Conservation (phyloP, 2,113 vertebrate species). For the Albula glossodonta region DNA sequence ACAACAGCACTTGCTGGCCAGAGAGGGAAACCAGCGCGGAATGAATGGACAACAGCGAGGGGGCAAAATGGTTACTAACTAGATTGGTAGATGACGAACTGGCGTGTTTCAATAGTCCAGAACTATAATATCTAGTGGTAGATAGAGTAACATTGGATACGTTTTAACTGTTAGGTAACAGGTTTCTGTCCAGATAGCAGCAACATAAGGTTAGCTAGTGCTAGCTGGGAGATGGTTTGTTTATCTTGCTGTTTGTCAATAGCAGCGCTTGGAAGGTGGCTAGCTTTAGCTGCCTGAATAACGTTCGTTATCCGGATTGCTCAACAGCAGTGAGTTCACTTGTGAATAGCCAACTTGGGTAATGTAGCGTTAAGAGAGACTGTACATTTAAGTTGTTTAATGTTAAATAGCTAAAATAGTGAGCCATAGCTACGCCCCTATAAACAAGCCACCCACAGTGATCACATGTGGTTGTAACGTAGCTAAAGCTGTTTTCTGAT, state of each 20-base stretch:
- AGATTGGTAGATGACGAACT: background rate
- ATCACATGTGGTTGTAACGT: background rate
- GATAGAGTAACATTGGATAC: background rate
- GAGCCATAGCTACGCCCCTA: background rate
- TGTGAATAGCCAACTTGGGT: background rate
- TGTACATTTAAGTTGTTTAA: background rate
- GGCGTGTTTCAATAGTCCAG: background rate
- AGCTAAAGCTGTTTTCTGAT: background rate
- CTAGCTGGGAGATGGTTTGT: background rate
- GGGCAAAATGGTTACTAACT: background rate
- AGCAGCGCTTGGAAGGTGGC: background rate
- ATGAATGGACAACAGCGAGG: slow-evolving; percentile 9
- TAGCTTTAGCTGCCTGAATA: background rate
- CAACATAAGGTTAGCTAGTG: background rate
- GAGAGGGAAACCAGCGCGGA: background rate
- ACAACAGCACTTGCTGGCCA: background rate
- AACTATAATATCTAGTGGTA: background rate
- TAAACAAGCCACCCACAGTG: background rate
- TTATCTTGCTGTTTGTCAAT: background rate
- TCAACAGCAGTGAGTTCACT: background rate
- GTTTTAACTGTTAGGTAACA: background rate
- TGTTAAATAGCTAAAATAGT: too few species aligned
- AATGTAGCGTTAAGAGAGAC: background rate
- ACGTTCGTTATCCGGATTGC: too few species aligned
- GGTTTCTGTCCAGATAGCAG: background rate